These are phyloP conservation scores for Tetropium fuscum DNA, from an alignment of 2,888 invertebrate species.

Conservation along the genomic window DNA sequence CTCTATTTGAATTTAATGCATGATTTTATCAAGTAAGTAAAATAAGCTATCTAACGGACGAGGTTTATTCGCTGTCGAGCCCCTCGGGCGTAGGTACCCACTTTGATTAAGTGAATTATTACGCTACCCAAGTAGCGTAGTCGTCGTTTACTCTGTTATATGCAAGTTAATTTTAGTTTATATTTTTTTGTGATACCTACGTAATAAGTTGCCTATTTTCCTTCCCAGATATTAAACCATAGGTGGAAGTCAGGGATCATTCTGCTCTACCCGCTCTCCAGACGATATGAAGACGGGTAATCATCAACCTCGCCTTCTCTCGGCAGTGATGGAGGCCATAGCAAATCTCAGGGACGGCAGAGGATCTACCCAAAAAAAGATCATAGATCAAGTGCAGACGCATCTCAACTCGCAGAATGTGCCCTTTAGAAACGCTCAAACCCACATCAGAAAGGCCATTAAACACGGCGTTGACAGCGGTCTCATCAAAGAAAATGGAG, in stretches of 20 bases:
- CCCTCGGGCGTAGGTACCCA: no score
- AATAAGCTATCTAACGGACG: no score
- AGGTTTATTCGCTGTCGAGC: no score
- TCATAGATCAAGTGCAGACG: constrained; percentile 41
- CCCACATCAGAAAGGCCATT: constrained; percentile 47
- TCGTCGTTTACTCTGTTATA: no score
- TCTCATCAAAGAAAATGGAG: constrained; percentile 40
- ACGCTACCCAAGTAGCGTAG: no score
- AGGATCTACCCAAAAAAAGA: constrained; percentile 47
- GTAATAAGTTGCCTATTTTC: not conserved
- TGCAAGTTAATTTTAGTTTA: no score
- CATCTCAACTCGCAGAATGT: constrained; percentile 29
- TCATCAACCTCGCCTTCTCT: constrained; percentile 40
- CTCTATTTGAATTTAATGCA: not conserved
- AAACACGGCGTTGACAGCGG: constrained; percentile 41
- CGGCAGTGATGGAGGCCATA: constrained; percentile 50
- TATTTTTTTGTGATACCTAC: not conserved
- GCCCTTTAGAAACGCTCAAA: constrained; percentile 37
- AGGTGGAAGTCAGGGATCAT: constrained; percentile 25
- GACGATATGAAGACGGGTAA: constrained; percentile 4
- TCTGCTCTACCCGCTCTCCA: not conserved
- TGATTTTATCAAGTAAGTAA: constrained; percentile 1
- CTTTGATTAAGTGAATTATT: no score
- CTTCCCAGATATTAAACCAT: constrained; percentile 10
- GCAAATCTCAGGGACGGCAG: constrained; percentile 44